Base-by-base conservation (phyloP, 2,888 invertebrate species). In the Limulus polyphemus region DNA sequence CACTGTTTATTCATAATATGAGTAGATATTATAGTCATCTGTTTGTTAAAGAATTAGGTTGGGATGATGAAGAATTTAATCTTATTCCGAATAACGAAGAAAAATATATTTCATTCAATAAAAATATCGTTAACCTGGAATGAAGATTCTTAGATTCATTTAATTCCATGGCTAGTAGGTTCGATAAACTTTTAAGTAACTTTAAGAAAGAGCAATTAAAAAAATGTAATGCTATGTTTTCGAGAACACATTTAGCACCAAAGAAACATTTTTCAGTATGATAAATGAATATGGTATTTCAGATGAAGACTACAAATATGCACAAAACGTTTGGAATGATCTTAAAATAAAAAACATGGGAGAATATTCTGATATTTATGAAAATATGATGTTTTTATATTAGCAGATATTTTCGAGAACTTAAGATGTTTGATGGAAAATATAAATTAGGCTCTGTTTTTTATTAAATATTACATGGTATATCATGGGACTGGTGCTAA, bases 371-470 rank as follows among this genome's bases (percentile, higher is more conserved):
- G 32, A 32, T 0, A 32, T 32, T 32, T 32, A 32, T 32, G 32
- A 5, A 32, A 2, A 32, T 3, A 32, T 32, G 32, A 32, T 69
- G 69, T 72, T 0, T 64, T 69, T 11, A 64, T 72, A 12, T 68
- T 73, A 47, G 71, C 71, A 47, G 70, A 74, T 69, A 69, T 73
- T 46, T 73, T 74, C 68, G 71, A 75, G 62, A 68, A 62, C 16
- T 74, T 74, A 62, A 65, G 7, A 32, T 32, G 32, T 32, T 32
- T 32, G 7, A 5, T 32, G 32, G 32, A 2, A 32, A 32, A 32
- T 4, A 32, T 5, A 32, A 32, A 32, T 32, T 32, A 32, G 32
- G 7, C 7, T 7, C 32, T 32, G 32, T 32, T 32, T 32, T 3
- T 32, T 32, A 32, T 32, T 32, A 32, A 3, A 32, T 32, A 32